Percentiles rank a stretch among this genome's conserved stretches.
Conservation (phyloP, 2,888 invertebrate species). For the Megamerina dolium region DNA sequence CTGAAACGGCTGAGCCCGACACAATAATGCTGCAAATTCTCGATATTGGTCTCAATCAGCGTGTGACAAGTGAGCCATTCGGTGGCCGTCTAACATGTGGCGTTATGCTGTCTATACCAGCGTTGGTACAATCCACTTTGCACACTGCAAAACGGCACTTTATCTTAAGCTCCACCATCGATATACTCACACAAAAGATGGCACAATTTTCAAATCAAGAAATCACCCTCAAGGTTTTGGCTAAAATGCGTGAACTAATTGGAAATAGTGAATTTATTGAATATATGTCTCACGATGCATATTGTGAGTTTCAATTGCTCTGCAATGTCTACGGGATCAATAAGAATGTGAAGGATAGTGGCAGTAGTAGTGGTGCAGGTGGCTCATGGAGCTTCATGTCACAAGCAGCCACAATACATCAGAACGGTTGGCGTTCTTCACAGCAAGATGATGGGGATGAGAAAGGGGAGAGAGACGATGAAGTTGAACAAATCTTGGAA, state of each 20-base stretch:
- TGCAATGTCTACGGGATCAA: conserved; percentile 56
- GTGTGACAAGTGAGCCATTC: conserved; percentile 51
- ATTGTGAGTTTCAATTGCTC: conserved; percentile 56
- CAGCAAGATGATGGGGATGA: too few relatives aligned
- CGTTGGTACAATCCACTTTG: conserved; percentile 55
- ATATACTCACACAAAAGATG: conserved; percentile 55
- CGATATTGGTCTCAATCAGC: conserved; percentile 58
- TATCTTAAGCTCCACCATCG: conserved; percentile 53
- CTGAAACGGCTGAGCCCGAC: conserved; percentile 63
- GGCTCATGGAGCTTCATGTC: conserved; percentile 17
- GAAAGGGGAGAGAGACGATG: too few relatives aligned
- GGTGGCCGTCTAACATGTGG: conserved; percentile 59
- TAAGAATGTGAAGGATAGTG: conserved; percentile 16
- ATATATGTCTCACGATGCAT: conserved; percentile 52
- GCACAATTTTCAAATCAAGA: conserved; percentile 60
- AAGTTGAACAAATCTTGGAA: conserved; percentile 32
- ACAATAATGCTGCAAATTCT: conserved; percentile 61
- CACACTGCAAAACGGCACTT: conserved; percentile 51
- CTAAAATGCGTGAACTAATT: conserved; percentile 63
- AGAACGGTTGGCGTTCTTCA: conserved; percentile 28
- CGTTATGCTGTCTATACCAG: conserved; percentile 60
- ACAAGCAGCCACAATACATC: conserved; percentile 9
- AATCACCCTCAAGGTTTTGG: conserved; percentile 61
- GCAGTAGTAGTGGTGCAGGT: conserved; percentile 4
- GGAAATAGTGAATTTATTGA: conserved; percentile 62